phyloP scores from a whole-genome alignment of 1,140 invertebrate genomes.

The Bombus sylvicola region DNA sequence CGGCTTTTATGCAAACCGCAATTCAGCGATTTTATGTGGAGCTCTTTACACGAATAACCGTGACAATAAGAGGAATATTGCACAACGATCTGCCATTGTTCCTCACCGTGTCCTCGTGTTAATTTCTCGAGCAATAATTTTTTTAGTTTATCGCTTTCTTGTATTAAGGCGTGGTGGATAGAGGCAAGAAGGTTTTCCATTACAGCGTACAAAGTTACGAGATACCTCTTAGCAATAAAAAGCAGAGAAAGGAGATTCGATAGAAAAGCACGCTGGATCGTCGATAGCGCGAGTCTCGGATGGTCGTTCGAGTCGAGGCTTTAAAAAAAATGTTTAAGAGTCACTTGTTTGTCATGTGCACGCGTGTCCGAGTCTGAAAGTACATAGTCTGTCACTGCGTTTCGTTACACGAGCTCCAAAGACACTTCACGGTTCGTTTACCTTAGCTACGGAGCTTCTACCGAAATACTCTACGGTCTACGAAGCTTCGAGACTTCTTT shows the following conservation, averaged over 20 bases:
- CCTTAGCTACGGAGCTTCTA: background rate
- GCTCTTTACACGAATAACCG: background rate
- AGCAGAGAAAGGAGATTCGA: background rate
- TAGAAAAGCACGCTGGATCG: background rate
- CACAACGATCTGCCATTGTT: background rate
- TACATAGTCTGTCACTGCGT: background rate
- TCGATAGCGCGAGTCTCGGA: background rate
- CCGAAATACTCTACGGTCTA: conserved; percentile 10
- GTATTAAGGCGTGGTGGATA: background rate
- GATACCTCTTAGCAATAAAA: background rate
- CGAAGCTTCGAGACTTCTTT: conserved; percentile 40
- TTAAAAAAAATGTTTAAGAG: background rate
- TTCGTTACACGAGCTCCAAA: background rate
- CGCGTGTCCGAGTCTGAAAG: conserved; percentile 3
- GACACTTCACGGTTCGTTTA: conserved; percentile 29
- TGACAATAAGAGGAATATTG: background rate
- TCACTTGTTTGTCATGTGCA: conserved; percentile 18
- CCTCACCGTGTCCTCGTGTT: conserved; percentile 6
- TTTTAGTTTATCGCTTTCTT: conserved; percentile 64
- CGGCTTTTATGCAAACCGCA: background rate
- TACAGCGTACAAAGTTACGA: background rate
- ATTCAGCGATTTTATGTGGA: background rate
- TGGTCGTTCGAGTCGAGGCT: too few species aligned
- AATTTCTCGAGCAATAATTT: conserved; percentile 35
- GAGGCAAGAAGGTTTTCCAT: background rate